Percentiles rank a stretch among this genome's conserved stretches.
Evolutionary conservation across 1,140 invertebrate genomes (phyloP).

Genomic region (Calephelis nemesis): DNA sequence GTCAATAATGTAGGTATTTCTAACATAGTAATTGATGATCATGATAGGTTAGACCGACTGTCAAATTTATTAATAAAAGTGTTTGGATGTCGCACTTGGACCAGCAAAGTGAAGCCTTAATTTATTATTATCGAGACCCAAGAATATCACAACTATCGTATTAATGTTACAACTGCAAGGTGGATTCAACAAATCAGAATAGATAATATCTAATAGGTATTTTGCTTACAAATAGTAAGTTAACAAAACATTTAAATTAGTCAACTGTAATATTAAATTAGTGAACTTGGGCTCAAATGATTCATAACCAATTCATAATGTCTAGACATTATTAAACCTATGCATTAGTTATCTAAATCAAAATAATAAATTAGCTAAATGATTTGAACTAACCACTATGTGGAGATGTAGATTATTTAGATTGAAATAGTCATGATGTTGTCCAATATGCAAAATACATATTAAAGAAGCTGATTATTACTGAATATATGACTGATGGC

Average conservation of each 20-base stretch:
- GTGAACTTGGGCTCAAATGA: not conserved
- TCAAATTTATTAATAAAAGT: slow-evolving; percentile 7
- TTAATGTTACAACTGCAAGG: too few species aligned
- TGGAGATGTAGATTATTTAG: slow-evolving; percentile 2
- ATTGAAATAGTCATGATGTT: not conserved
- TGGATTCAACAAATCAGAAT: too few species aligned
- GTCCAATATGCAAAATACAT: slow-evolving; percentile 5
- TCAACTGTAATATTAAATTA: too few species aligned
- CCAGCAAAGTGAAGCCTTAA: slow-evolving; percentile 5
- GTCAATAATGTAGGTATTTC: too few species aligned
- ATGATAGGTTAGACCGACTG: not conserved
- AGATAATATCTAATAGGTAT: too few species aligned
- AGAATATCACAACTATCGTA: too few species aligned
- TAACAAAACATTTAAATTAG: too few species aligned
- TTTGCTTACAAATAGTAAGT: too few species aligned
- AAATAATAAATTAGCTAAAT: slow-evolving; percentile 4
- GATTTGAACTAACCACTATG: slow-evolving; percentile 3
- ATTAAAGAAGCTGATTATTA: not conserved
- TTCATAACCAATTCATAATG: slow-evolving; percentile 5
- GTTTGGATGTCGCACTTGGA: not conserved
- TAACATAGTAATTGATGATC: too few species aligned
- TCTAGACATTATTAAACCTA: slow-evolving; percentile 1
- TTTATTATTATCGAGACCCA: not conserved
- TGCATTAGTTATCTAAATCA: slow-evolving; percentile 4
- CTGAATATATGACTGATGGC: too few species aligned